Evolutionary conservation across 1,140 invertebrate species (phyloP), one percentile per base, ranked within the genome.

Genomic region (Lysiphlebus fabarum): DNA sequence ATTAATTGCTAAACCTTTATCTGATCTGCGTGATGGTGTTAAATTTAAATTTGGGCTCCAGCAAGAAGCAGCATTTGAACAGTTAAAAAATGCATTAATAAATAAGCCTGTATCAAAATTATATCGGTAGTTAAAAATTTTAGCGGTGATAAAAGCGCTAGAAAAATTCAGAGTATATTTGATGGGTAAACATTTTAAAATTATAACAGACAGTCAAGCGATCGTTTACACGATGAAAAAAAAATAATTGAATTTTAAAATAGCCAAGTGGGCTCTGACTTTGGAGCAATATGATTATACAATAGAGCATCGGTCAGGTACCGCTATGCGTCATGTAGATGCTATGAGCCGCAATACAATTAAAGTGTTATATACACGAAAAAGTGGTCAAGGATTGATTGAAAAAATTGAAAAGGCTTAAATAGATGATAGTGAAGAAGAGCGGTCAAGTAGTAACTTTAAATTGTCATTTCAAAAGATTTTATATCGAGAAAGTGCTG

Each of bases 101-200:
- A 14, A 34, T n/a, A 47, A 42, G 38, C 54, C 59, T 9, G 62
- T 64, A 2, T 14, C 58, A 5, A 37, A 48, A n/a, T 17, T 64
- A 26, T 64, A 58, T 40, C 38, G 57, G 41, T 62, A 66, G 53
- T 49, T 66, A 7, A 58, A 66, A 51, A 47, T 62, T 11, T 48
- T 62, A 11, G 62, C 65, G 26, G 50, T 79, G 6, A 62, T 77
- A 26, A 62, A 66, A 59, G 68, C 69, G 5, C 34, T 80, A 1
- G 70, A 74, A 45, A 72, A 74, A 48, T 79, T 79, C 64, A 44
- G 74, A 37, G 48, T 68, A 33, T 81, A 82, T 50, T 49, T 81
- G 6, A 45, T 72, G 33, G 73, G 70, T n/a, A 69, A 70, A 38
- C 7, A 63, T 10, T 76, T 78, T 53, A 73, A 66, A 34, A 66